Percentiles rank a stretch among this genome's conserved stretches.
Evolutionary conservation across 2,113 vertebrate species (phyloP).

Genomic region (Nannospalax galili): DNA sequence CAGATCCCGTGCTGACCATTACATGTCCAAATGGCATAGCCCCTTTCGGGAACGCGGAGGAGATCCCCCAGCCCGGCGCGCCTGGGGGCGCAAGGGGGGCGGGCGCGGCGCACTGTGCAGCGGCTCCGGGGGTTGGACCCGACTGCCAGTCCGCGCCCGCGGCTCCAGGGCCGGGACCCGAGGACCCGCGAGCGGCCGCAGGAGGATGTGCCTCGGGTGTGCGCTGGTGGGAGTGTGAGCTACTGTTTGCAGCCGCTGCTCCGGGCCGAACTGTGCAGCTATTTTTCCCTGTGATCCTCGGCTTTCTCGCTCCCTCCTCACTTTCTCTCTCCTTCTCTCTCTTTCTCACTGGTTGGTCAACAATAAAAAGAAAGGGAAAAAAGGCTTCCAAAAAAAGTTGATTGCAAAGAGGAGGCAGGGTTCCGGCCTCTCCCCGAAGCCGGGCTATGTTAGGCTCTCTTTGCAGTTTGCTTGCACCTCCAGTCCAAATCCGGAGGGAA

Average conservation of each 20-base stretch:
- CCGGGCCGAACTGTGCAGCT: conserved; percentile 49
- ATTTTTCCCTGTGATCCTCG: conserved; percentile 28
- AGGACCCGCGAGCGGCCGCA: background rate
- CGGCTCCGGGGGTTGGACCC: background rate
- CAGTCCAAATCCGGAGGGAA: conserved; percentile 64
- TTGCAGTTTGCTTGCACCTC: conserved; percentile 64
- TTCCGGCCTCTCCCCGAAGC: conserved; percentile 72
- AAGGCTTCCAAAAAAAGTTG: conserved; percentile 81
- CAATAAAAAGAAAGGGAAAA: conserved; percentile 67
- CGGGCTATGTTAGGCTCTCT: conserved; percentile 55
- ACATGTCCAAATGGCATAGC: conserved; percentile 81
- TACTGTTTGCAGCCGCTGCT: conserved; percentile 26
- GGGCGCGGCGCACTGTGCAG: conserved; percentile 36
- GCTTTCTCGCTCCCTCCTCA: conserved; percentile 46
- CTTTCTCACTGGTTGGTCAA: conserved; percentile 72
- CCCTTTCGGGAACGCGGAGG: conserved; percentile 63
- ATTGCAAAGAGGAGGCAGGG: conserved; percentile 73
- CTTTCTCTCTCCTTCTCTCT: conserved; percentile 66
- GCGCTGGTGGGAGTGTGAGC: conserved; percentile 28
- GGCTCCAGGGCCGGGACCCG: background rate
- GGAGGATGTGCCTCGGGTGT: background rate
- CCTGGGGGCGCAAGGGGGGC: conserved; percentile 40
- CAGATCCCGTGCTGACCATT: conserved; percentile 72
- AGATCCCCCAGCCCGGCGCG: conserved; percentile 52
- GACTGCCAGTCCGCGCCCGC: background rate